phyloP scores from a whole-genome alignment of 2,888 invertebrate species.

The Agrotis segetum region DNA sequence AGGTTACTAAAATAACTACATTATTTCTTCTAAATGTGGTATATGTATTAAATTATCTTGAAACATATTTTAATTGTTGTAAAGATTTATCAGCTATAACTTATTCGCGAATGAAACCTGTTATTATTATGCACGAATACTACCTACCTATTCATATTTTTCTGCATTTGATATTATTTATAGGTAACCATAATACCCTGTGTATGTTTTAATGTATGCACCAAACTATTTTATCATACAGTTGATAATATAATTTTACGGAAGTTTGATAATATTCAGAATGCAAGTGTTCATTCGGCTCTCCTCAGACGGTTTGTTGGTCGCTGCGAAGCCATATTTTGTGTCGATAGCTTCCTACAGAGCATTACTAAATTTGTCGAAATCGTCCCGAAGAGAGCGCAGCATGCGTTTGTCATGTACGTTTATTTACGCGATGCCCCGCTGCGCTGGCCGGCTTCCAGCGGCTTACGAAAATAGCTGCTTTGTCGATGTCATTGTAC shows the following conservation, averaged over 20 bases:
- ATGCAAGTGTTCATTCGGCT: slow-evolving; percentile 8
- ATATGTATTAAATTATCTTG: slow-evolving; percentile 26
- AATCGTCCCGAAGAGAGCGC: slow-evolving; percentile 77
- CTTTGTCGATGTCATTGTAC: slow-evolving; percentile 89
- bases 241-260: not conserved
- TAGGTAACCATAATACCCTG: too few relatives aligned
- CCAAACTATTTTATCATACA: not conserved
- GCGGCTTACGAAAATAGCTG: slow-evolving; percentile 87
- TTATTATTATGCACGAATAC: slow-evolving; percentile 43
- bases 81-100: slow-evolving; percentile 37
- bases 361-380: slow-evolving; percentile 81
- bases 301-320: slow-evolving; percentile 20
- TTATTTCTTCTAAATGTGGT: slow-evolving; percentile 51
- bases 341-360: slow-evolving; percentile 70
- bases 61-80: slow-evolving; percentile 48
- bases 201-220: too few relatives aligned
- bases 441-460: slow-evolving; percentile 86
- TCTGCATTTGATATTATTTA: slow-evolving; percentile 28
- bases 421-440: slow-evolving; percentile 87
- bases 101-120: slow-evolving; percentile 38
- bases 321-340: slow-evolving; percentile 58
- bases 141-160: slow-evolving; percentile 33
- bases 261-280: slow-evolving; percentile 20
- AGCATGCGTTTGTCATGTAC: slow-evolving; percentile 80
- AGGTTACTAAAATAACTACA: slow-evolving; percentile 77